Evolutionary conservation across 2,797 vertebrate genomes (phyloP).

Genomic region (Hafferia zeledoni): DNA sequence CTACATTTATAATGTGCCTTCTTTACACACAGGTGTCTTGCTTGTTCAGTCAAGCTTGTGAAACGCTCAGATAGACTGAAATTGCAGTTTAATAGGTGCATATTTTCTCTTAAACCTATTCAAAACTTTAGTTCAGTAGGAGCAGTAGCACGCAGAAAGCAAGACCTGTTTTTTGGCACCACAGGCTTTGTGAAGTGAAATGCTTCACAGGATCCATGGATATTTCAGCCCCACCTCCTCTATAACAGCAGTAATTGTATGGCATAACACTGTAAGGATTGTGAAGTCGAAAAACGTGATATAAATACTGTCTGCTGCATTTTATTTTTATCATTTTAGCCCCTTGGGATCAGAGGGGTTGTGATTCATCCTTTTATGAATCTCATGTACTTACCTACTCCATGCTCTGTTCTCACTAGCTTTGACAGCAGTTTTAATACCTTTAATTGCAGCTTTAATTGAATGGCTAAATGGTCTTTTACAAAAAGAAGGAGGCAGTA

Average conservation of each 20-base stretch:
- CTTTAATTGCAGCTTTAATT: neutral
- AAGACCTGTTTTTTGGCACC: neutral
- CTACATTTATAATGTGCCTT: rapidly evolving
- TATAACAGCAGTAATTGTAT: neutral
- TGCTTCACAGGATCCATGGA: neutral
- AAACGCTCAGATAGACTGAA: rapidly evolving
- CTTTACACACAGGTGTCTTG: neutral
- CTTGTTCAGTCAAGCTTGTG: neutral
- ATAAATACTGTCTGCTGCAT: neutral
- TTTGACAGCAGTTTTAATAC: neutral
- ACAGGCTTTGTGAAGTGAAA: neutral
- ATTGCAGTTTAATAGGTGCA: neutral
- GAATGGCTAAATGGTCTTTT: neutral
- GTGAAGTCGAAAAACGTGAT: neutral
- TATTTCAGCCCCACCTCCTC: neutral
- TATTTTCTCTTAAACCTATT: neutral
- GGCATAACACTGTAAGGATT: neutral
- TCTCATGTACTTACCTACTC: neutral
- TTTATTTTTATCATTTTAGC: neutral
- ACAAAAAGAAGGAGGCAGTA: neutral
- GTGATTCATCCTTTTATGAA: neutral
- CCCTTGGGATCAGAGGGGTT: neutral
- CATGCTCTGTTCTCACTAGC: neutral
- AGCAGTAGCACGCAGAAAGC: neutral
- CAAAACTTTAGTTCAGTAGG: neutral